Conservation (phyloP, 2,888 invertebrate genomes). For the Octodonta nipae region DNA sequence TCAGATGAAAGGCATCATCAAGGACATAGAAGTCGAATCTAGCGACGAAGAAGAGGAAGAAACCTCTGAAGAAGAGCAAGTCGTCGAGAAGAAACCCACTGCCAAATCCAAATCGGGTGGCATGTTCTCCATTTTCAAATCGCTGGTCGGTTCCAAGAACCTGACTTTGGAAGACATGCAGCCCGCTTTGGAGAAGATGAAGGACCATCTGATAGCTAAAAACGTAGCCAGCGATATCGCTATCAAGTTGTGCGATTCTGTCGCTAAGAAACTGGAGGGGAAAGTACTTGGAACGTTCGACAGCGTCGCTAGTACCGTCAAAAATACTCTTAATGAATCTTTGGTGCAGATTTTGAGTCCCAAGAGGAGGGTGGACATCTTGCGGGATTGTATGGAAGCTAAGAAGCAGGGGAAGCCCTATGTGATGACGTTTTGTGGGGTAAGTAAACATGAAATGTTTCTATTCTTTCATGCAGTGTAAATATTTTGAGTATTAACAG, state of each 20-base stretch:
- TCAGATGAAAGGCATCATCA: conserved; percentile 70
- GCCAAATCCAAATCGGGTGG: conserved; percentile 35
- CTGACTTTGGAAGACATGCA: conserved; percentile 67
- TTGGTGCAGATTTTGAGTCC: conserved; percentile 90
- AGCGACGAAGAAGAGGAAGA: conserved; percentile 53
- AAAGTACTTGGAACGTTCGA: conserved; percentile 90
- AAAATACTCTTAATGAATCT: conserved; percentile 75
- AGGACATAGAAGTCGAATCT: conserved; percentile 68
- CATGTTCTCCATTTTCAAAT: conserved; percentile 73
- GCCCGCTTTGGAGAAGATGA: conserved; percentile 82
- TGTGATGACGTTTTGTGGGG: conserved; percentile 94
- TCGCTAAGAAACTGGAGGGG: conserved; percentile 79
- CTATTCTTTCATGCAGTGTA: too few species aligned
- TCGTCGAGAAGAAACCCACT: conserved; percentile 14
- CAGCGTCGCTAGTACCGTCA: conserved; percentile 78
- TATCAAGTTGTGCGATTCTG: conserved; percentile 83
- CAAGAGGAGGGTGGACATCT: conserved; percentile 84
- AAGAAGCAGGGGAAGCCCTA: conserved; percentile 70
- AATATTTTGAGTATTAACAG: too few species aligned
- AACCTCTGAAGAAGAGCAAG: conserved; percentile 38
- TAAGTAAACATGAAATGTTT: too few species aligned
- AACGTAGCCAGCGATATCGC: conserved; percentile 97
- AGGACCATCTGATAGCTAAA: conserved; percentile 89
- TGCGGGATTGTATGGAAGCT: conserved; percentile 89
- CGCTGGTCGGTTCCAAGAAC: conserved; percentile 79